These are phyloP conservation scores for Cephus rjabovi DNA, from an alignment of 2,888 invertebrate genomes.

Conservation along the genomic window DNA sequence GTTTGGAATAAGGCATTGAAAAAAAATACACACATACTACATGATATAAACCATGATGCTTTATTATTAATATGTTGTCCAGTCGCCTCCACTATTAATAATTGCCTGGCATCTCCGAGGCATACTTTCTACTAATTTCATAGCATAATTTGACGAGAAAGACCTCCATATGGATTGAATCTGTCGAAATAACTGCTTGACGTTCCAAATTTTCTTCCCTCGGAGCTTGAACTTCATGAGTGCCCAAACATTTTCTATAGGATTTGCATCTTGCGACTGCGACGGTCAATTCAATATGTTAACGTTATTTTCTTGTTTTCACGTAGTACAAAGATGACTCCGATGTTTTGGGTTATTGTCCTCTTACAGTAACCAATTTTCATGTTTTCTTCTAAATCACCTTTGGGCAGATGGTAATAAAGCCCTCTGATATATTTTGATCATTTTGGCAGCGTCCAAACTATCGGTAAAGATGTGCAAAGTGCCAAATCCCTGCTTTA, in stretches of 20 bases:
- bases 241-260: slow-evolving; percentile 36
- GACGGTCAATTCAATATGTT: slow-evolving; percentile 30
- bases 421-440: slow-evolving; percentile 12
- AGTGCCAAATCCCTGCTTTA: slow-evolving; percentile 10
- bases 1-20: no score
- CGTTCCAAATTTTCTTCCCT: slow-evolving; percentile 16
- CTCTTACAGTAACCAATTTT: slow-evolving; percentile 30
- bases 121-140: slow-evolving; percentile 20
- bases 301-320: slow-evolving; percentile 35
- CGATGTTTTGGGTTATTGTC: slow-evolving; percentile 39
- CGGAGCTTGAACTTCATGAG: slow-evolving; percentile 28
- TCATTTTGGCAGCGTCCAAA: slow-evolving; percentile 9
- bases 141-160: slow-evolving; percentile 17
- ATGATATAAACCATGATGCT: neutral
- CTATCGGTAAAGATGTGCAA: slow-evolving; percentile 7
- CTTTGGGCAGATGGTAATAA: slow-evolving; percentile 21
- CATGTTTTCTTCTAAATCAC: slow-evolving; percentile 16
- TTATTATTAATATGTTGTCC: slow-evolving; percentile 21
- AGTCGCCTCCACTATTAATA: slow-evolving; percentile 24
- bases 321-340: slow-evolving; percentile 33
- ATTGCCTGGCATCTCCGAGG: slow-evolving; percentile 20
- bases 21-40: neutral
- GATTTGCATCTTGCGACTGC: slow-evolving; percentile 33
- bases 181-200: slow-evolving; percentile 18
- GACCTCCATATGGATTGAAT: slow-evolving; percentile 16